Evolutionary conservation across 2,888 invertebrate genomes (phyloP).

Genomic region (Bombylius major): DNA sequence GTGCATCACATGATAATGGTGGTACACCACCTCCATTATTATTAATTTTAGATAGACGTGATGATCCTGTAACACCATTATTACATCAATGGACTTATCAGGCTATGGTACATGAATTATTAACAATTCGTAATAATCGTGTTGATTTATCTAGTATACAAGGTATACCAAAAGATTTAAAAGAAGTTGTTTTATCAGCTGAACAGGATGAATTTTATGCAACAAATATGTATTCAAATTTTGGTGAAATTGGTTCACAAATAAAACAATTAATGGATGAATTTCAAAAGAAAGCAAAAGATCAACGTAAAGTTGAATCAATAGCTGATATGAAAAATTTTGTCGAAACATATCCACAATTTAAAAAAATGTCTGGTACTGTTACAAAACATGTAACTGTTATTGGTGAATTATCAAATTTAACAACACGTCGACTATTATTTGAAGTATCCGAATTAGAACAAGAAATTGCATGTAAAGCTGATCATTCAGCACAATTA

Average conservation of each 20-base stretch:
- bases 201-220: slow-evolving; percentile 97
- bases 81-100: slow-evolving; percentile 99
- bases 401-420: slow-evolving; percentile 83
- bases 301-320: slow-evolving; percentile 93
- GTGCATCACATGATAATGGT: slow-evolving; percentile 37
- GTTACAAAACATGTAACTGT: slow-evolving; percentile 96
- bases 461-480: slow-evolving; percentile 85
- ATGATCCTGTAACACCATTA: slow-evolving; percentile 92
- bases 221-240: slow-evolving; percentile 88
- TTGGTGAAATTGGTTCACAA: slow-evolving; percentile 96
- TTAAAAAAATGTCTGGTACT: slow-evolving; percentile 92
- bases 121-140: slow-evolving; percentile 86
- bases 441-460: slow-evolving; percentile 88
- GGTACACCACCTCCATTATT: slow-evolving; percentile 65
- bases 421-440: slow-evolving; percentile 63
- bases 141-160: slow-evolving; percentile 78
- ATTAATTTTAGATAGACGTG: slow-evolving; percentile 81
- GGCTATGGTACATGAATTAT: slow-evolving; percentile 97
- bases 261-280: slow-evolving; percentile 96
- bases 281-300: slow-evolving; percentile 90
- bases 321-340: slow-evolving; percentile 98
- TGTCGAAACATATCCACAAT: slow-evolving; percentile 95
- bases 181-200: slow-evolving; percentile 85
- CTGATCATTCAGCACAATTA: slow-evolving; percentile 64
- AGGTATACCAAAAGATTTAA: slow-evolving; percentile 75